Base-by-base conservation (phyloP, 2,888 invertebrate species). In the Ametastegia equiseti region DNA sequence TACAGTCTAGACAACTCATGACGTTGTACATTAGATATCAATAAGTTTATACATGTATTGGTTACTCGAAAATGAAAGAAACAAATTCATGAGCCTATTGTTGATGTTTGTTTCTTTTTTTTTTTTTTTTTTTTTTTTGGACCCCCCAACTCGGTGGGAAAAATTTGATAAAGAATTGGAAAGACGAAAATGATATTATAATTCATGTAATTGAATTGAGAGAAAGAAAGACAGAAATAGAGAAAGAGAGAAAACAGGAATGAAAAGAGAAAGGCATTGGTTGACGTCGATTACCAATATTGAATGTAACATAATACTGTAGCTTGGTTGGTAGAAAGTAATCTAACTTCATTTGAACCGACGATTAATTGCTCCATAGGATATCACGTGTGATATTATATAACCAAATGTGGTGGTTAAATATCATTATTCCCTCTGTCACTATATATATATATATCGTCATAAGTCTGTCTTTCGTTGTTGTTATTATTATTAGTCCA, bases 351-450 rank as follows among this genome's bases (percentile, higher is more conserved):
- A 60, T 30, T 60, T 60, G 27, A 60, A 60, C 60, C 30, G 23
- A 60, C 60, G 60, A 60, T 60, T 60, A 60, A 60, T 60, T 30
- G 60, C 60, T 60, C 60, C 60, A 60, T 30, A 30, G 60, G 30
- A 30, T 47, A 60, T 60, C 60, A 30, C 23, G 15, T 5, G 60
- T 13, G 6, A 60, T 60, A 60, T 60, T 60, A 60, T 30, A 54
- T 54, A 54, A 54, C 9, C 54, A 6, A 30, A 42, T 6, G 42
- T 42, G 42, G 30, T 5, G 30, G 60, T 60, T 60, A 13, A 60
- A 60, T 60, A 60, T 60, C 30, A 13, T 60, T 30, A 15, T 60
- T 54, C 23, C 23, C 23, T 30, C 60, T 30, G 27, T 11, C 30
- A 60, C 60, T 60, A 30, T 42, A 5, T 42, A 9, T 9, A 42